These are phyloP conservation scores for Silvanus unidentatus DNA, from an alignment of 2,888 invertebrate genomes.

Conservation along the genomic window DNA sequence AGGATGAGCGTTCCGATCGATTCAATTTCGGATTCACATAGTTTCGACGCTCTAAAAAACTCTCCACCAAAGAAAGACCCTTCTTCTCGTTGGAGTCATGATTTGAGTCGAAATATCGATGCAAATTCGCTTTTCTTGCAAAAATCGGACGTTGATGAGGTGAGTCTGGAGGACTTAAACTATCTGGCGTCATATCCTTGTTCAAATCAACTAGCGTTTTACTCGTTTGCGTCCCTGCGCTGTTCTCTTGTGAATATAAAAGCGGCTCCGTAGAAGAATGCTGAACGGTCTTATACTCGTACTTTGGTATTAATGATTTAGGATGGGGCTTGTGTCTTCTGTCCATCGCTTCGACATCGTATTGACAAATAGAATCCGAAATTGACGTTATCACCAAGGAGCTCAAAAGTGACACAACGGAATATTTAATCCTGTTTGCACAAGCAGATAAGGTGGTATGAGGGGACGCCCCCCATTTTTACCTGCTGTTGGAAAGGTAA, in stretches of 20 bases:
- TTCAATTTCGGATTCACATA: background rate
- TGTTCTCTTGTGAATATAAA: no score
- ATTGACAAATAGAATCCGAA: no score
- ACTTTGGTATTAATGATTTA: no score
- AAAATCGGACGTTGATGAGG: background rate
- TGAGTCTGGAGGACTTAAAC: conserved; percentile 32
- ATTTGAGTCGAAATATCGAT: background rate
- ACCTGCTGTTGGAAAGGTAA: no score
- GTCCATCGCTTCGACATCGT: no score
- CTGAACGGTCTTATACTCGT: no score
- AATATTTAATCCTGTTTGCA: no score
- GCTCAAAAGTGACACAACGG: no score
- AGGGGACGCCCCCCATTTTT: conserved; percentile 11
- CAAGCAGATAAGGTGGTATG: no score
- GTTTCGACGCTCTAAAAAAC: background rate
- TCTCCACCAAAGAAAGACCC: background rate
- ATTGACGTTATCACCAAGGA: no score
- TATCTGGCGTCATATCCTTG: conserved; percentile 36
- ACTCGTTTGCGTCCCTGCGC: conserved; percentile 58
- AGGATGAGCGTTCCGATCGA: background rate
- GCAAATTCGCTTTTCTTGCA: background rate
- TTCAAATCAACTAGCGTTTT: conserved; percentile 53
- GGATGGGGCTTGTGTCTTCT: no score
- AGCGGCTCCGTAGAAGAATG: no score
- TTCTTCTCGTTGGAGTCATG: background rate